These are phyloP conservation scores for Malurus alboscapulatus DNA, from an alignment of 2,113 vertebrate genomes.

Conservation along the genomic window DNA sequence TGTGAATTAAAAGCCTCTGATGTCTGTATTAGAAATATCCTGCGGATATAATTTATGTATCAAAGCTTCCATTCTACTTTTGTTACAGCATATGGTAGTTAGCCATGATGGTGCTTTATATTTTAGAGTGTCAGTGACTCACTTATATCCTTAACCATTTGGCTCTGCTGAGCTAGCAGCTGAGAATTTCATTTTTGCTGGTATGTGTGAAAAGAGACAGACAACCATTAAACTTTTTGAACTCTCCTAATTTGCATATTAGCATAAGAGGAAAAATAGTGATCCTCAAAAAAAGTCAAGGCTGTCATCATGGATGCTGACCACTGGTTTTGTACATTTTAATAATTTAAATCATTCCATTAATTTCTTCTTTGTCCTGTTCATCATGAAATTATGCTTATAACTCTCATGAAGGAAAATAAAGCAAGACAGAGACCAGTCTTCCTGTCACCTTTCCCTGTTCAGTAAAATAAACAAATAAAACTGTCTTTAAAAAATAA, in stretches of 20 bases:
- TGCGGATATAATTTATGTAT: constrained; percentile 63
- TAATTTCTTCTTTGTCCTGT: not conserved
- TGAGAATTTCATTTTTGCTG: not conserved
- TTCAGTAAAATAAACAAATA: not conserved
- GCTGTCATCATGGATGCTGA: not conserved
- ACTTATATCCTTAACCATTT: constrained; percentile 4
- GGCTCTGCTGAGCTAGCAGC: not conserved
- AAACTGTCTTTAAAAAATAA: not conserved
- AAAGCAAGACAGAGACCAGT: not conserved
- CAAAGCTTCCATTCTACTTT: constrained; percentile 67
- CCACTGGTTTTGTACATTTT: not conserved
- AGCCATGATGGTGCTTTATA: not conserved
- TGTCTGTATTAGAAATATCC: constrained; percentile 70
- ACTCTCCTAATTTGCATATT: not conserved
- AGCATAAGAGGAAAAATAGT: not conserved
- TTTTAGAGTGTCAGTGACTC: not conserved
- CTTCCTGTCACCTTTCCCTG: not conserved
- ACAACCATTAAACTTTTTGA: not conserved
- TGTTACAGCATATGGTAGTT: constrained; percentile 31
- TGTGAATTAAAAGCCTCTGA: constrained; percentile 68
- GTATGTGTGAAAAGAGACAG: not conserved
- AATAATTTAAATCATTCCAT: not conserved
- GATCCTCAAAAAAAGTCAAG: not conserved
- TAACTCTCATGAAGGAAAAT: not conserved
- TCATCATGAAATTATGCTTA: not conserved